Base-by-base conservation (phyloP, 2,888 invertebrate genomes). In the Lagria hirta region DNA sequence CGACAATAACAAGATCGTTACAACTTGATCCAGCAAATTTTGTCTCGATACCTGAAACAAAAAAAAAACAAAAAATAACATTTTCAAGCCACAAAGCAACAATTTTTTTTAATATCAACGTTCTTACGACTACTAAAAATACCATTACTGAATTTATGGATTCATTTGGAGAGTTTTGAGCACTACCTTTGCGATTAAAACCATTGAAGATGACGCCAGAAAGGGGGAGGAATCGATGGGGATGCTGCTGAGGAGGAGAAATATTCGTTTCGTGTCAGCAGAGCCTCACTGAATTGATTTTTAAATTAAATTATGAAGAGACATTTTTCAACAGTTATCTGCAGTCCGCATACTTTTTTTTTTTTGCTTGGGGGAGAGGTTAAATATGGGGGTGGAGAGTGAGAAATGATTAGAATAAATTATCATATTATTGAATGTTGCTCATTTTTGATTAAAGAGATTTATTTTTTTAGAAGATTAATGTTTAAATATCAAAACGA, bases 21-120 rank as follows among this genome's bases (percentile, higher is more conserved):
- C 96, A 97, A 65, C 91, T 93, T 18, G 96, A 97, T 22, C 95
- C 96, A 41, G 95, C 95, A 67, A 94, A 94, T 73, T 94, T 92
- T 3, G 94, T 94, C 72, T 90, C 88, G 58, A 88, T 85, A 73
- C 88, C 88, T 88, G 74, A 36, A 65, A 69, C 27, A 26, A 44
- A 27, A 32, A 44, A 14, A 24, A 18, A 18, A 6, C 18, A 15
- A 7, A 18, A 17, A 8, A 29, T 37, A 16, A 24, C 37, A 29
- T 13, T 28, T 37, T 37, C 21, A 29, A 13, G 27, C 18, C 27
- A 24, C 36, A 36, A 28, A 17, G 22, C 33, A 23, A 15, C 33
- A 16, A 33, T 33, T 28, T 30, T 1, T 30, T 26, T 23, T 38
- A 14, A 38, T 15, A 22, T 23, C 30, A 23, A 8, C 38, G 38